These are phyloP conservation scores for Drosophila hawaiiensis DNA, from an alignment of 2,888 invertebrate species.

Conservation along the genomic window DNA sequence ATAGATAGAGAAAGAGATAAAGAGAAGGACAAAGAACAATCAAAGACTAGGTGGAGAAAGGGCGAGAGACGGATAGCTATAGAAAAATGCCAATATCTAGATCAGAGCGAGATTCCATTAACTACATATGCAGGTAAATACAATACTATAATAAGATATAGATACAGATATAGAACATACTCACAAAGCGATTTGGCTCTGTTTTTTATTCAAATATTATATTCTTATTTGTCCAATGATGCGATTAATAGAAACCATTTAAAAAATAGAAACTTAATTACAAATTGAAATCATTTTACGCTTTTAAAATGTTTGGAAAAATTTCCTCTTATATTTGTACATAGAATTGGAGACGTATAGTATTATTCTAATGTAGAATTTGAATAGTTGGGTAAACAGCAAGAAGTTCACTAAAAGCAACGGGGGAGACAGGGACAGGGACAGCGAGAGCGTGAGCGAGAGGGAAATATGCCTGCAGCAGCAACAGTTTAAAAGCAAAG, in stretches of 20 bases:
- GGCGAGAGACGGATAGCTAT: not conserved
- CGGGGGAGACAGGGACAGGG: not conserved
- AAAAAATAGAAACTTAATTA: not conserved
- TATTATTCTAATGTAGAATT: not conserved
- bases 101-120: not conserved
- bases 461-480: slow-evolving; percentile 21
- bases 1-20: not conserved
- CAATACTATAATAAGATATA: not conserved
- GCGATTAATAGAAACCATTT: not conserved
- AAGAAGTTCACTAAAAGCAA: not conserved
- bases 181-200: not conserved
- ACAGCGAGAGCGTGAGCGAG: not conserved
- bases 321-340: not conserved
- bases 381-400: not conserved
- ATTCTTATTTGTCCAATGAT: not conserved
- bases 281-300: not conserved
- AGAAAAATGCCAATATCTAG: not conserved
- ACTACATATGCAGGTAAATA: not conserved
- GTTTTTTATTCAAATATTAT: not conserved
- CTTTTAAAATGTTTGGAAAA: not conserved
- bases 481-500: slow-evolving; percentile 15
- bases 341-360: not conserved
- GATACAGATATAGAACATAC: not conserved
- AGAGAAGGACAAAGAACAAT: not conserved
- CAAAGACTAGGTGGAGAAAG: not conserved